Evolutionary conservation across 2,113 vertebrate genomes (phyloP), one percentile per base, ranked within the genome.

Genomic region (Puntigrus tetrazona): DNA sequence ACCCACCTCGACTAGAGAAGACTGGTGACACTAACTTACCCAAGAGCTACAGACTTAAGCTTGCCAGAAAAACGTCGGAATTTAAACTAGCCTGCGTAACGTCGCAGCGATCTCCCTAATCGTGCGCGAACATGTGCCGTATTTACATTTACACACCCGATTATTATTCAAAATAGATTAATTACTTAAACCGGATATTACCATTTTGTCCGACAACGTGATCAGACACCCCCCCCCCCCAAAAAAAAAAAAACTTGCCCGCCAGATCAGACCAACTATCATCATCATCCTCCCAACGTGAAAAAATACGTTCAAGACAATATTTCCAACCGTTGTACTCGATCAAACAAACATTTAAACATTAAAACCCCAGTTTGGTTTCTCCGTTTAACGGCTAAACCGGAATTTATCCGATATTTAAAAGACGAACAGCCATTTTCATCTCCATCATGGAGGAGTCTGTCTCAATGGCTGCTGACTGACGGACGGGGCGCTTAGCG

Each of bases 381-480:
- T 18, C 20, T 41, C 29, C 11, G 3, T 16, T 16, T 8, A 43
- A 14, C 45, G 18, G 9, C 7, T 9, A 20, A 69, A 65, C 5
- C 22, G 1, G 22, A 7, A 25, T 65, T 29, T 34, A 31, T 2
- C 5, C 29, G 43, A 38, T 38, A 52, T 70, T 82, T 85, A 52
- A 36, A 90, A 74, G 89, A 91, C 89, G 88, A 77, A 86, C 85
- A 81, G 73, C 81, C 69, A 83, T 85, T 83, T 88, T 79, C 80
- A 57, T 82, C 73, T 80, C 85, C 91, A 91, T 93, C 92, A 93
- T 94, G 91, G 93, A 86, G 92, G 91, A 86, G 88, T 36, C 61
- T 7, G 86, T 63, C 89, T 92, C 90, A 93, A 94, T 93, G 93
- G 92, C 93, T 92, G 91, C 91, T 91, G 85, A 81, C 79, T 7